Base-by-base conservation (phyloP, 2,888 invertebrate genomes). In the Agrochola lychnidis region DNA sequence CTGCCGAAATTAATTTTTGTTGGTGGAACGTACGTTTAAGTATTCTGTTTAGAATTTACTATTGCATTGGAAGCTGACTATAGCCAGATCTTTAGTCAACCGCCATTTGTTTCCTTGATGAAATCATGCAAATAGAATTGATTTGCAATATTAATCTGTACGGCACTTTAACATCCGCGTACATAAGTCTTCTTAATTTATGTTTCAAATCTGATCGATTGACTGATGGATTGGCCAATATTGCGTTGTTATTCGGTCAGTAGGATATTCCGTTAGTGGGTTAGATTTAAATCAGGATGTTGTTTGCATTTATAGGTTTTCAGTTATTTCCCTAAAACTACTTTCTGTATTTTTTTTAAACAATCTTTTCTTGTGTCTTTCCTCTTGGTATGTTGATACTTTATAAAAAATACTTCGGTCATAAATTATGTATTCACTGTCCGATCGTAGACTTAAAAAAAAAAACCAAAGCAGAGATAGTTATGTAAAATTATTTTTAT, bases 161-260 rank as follows among this genome's bases (percentile, higher is more conserved):
- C 25, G 48, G 73, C 51, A 61, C 16, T 63, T 59, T 36, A 45
- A 67, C 30, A 74, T 72, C 64, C 69, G 59, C n/a, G 63, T 68
- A 40, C 14, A 73, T 66, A 64, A 73, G 9, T 81, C 25, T 69
- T 62, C 30, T 25, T 66, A 64, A 84, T 81, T 84, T 73, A 76
- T 71, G 40, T 57, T 61, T 85, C 7, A 59, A 81, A 85, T 82
- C 70, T 72, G 68, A 72, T 75, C 4, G 42, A 70, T 73, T 70
- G 63, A 62, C 4, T 62, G 70, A 63, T 56, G n/a, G 25, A 45
- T 56, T 67, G 25, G 10, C 22, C 25, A 67, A 63, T 63, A 51
- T n/a, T 36, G 10, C 30, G 40, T 66, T 70, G 71, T 10, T 79
- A 71, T 80, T 84, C 62, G 69, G 68, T 73, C 68, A 64, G 63